Conservation (phyloP, 2,113 vertebrate species). For the Hypocryptadius cinnamomeus region DNA sequence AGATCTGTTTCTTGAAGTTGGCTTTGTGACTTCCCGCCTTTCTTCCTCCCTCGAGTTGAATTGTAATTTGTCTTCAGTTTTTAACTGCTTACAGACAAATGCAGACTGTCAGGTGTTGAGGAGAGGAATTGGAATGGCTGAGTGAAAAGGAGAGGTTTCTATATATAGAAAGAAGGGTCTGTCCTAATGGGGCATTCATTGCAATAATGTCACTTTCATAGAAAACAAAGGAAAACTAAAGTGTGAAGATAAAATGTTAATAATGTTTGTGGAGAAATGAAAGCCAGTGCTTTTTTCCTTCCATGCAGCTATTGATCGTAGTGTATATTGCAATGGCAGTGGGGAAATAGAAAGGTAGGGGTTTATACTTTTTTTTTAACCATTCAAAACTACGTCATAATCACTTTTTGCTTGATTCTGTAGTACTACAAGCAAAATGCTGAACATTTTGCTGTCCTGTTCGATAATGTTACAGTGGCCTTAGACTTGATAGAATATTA, state of each 20-base stretch:
- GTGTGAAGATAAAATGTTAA: background rate
- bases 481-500: background rate
- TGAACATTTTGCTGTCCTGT: background rate
- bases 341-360: background rate
- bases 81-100: background rate
- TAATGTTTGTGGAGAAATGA: background rate
- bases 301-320: accelerated
- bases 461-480: background rate
- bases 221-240: background rate
- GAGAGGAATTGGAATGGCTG: background rate
- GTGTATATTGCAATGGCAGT: background rate
- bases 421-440: background rate
- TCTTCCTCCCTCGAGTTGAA: background rate
- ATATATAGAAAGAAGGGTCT: background rate
- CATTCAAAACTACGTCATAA: background rate
- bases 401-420: background rate
- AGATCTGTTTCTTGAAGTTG: background rate
- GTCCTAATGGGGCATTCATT: background rate
- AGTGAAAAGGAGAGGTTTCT: background rate
- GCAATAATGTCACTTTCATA: background rate
- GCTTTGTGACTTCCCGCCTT: background rate
- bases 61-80: background rate
- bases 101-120: background rate
- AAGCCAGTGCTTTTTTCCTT: background rate
- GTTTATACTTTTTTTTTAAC: background rate